phyloP scores from a whole-genome alignment of 2,797 vertebrate genomes.

The Setipinna tenuifilis region DNA sequence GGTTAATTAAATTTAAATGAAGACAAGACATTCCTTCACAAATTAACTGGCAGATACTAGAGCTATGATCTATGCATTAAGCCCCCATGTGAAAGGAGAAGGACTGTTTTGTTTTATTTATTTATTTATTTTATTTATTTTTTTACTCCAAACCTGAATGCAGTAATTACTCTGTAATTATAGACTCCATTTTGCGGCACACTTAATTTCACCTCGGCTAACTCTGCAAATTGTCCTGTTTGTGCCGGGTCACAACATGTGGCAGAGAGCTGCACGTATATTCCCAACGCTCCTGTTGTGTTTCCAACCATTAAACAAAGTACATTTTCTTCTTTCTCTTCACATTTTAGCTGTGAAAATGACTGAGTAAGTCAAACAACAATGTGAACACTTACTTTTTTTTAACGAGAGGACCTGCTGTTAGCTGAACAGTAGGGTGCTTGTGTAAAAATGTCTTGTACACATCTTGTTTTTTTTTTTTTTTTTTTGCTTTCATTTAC shows the following conservation, averaged over 20 bases:
- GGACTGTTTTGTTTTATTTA: neutral
- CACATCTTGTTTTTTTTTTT: neutral
- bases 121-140: too few species aligned
- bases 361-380: too few species aligned
- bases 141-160: neutral
- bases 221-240: neutral
- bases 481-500: neutral
- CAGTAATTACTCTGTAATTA: conserved; percentile 6
- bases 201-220: neutral
- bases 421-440: neutral
- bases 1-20: conserved; percentile 21
- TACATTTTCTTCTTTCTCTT: neutral
- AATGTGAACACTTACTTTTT: neutral
- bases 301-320: neutral
- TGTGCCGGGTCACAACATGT: neutral
- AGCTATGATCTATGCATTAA: neutral
- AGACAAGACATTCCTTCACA: neutral
- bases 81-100: neutral
- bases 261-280: neutral
- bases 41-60: neutral
- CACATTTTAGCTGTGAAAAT: neutral
- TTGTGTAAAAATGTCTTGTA: neutral
- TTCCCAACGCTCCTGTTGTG: neutral
- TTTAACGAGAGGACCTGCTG: neutral
- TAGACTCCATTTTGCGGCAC: neutral